These are phyloP conservation scores for Lucilia cuprina DNA, from an alignment of 1,140 invertebrate genomes.

Conservation along the genomic window DNA sequence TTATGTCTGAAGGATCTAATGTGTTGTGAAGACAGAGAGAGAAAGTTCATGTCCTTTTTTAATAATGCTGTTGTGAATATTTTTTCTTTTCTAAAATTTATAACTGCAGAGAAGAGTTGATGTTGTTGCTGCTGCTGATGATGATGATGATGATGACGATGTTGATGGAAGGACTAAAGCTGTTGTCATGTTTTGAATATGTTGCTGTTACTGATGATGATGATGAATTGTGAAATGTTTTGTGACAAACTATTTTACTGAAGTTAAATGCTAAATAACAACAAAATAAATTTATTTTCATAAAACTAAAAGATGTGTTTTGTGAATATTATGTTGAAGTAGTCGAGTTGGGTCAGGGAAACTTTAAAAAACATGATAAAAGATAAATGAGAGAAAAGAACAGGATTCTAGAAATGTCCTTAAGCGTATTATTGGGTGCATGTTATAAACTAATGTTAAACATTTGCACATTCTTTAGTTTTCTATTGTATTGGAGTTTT, in stretches of 20 bases:
- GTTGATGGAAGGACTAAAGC: background rate
- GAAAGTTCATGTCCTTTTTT: conserved; percentile 6
- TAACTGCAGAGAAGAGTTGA: background rate
- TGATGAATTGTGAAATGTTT: conserved; percentile 17
- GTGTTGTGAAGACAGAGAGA: conserved; percentile 10
- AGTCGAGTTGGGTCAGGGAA: background rate
- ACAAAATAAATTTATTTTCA: background rate
- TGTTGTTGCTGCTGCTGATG: background rate
- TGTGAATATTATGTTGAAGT: background rate
- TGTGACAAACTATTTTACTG: conserved; percentile 2
- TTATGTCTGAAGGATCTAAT: conserved; percentile 39
- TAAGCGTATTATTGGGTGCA: background rate
- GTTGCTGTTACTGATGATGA: background rate
- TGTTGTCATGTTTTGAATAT: conserved; percentile 15
- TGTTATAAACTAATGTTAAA: conserved; percentile 3
- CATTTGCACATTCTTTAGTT: background rate
- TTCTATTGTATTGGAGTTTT: background rate
- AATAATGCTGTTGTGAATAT: too few relatives aligned
- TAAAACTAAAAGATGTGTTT: background rate
- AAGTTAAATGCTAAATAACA: background rate
- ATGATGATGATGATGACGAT: background rate
- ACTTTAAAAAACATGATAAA: background rate
- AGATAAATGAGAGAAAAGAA: background rate
- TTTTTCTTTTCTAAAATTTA: too few relatives aligned
- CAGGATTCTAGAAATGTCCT: background rate